These are phyloP conservation scores for Ascaphus truei DNA, from an alignment of 2,113 vertebrate species.

Conservation along the genomic window DNA sequence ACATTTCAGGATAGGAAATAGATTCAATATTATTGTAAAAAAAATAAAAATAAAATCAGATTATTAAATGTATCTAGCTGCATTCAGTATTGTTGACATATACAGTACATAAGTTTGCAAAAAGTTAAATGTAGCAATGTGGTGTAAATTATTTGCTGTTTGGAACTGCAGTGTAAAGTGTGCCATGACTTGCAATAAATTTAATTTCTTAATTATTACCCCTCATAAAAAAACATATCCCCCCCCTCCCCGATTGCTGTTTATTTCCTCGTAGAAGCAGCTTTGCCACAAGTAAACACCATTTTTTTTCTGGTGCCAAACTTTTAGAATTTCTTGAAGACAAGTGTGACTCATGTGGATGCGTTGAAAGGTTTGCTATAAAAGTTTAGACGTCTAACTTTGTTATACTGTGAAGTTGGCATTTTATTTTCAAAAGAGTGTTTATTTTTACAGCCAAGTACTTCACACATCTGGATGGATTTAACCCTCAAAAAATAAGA, in stretches of 20 bases:
- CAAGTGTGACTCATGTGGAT: background rate
- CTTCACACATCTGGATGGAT: constrained; percentile 30
- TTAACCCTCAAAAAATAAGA: constrained; percentile 8
- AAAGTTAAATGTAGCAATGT: too few relatives aligned
- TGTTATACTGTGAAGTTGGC: constrained; percentile 19
- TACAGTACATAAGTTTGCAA: too few relatives aligned
- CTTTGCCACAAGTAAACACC: background rate
- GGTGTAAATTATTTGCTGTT: too few relatives aligned
- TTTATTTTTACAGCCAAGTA: constrained; percentile 29
- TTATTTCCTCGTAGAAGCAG: background rate
- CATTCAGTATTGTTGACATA: too few relatives aligned
- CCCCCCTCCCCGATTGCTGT: background rate
- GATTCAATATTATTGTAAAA: too few relatives aligned
- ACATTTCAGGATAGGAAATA: too few relatives aligned
- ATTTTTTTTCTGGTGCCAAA: background rate
- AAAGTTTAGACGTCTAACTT: background rate
- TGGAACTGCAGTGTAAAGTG: too few relatives aligned
- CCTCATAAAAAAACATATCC: too few relatives aligned
- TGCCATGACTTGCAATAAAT: too few relatives aligned
- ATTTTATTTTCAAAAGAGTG: background rate
- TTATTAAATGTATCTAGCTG: too few relatives aligned
- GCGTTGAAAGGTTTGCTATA: background rate
- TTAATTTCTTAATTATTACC: too few relatives aligned
- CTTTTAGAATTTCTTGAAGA: background rate
- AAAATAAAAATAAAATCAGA: too few relatives aligned